A percentile compares a stretch with the other conserved stretches of the same genome.
These are phyloP conservation scores for Hirundichthys speculiger DNA, from an alignment of 2,113 vertebrate genomes.

Conservation along the genomic window DNA sequence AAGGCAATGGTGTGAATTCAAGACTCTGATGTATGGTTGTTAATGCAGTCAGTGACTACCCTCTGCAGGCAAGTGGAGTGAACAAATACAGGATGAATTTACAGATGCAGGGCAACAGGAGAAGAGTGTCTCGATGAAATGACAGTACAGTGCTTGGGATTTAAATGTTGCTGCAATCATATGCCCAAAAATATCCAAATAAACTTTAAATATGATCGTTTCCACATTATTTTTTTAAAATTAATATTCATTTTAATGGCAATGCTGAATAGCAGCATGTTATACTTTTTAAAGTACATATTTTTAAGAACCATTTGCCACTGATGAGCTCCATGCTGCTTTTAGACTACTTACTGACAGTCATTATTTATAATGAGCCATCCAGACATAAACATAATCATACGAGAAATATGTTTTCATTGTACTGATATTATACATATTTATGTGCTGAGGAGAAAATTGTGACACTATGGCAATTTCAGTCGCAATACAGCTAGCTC, in stretches of 20 bases:
- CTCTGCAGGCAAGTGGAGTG: conserved; percentile 74
- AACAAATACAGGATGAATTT: conserved; percentile 44
- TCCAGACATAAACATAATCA: conserved; percentile 52
- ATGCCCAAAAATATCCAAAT: neutral
- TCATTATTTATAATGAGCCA: conserved; percentile 69
- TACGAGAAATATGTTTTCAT: conserved; percentile 51
- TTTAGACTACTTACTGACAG: conserved; percentile 52
- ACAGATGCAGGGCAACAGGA: conserved; percentile 4
- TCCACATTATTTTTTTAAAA: conserved; percentile 42
- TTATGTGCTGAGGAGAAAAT: conserved; percentile 37
- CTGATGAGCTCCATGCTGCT: conserved; percentile 58
- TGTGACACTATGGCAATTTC: conserved; percentile 44
- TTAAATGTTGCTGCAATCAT: conserved; percentile 27
- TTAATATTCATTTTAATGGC: conserved; percentile 29
- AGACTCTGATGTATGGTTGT: conserved; percentile 10
- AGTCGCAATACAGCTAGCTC: conserved; percentile 26
- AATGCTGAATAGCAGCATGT: conserved; percentile 27
- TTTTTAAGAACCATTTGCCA: conserved; percentile 55
- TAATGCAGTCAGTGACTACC: conserved; percentile 77
- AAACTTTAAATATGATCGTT: conserved; percentile 15
- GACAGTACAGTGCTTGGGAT: neutral
- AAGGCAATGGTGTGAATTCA: conserved; percentile 16
- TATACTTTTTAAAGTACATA: conserved; percentile 24
- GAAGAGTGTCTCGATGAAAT: conserved; percentile 1
- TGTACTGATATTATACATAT: conserved; percentile 33